Evolutionary conservation across 2,888 invertebrate genomes (phyloP).

Genomic region (Pheosia tremula): DNA sequence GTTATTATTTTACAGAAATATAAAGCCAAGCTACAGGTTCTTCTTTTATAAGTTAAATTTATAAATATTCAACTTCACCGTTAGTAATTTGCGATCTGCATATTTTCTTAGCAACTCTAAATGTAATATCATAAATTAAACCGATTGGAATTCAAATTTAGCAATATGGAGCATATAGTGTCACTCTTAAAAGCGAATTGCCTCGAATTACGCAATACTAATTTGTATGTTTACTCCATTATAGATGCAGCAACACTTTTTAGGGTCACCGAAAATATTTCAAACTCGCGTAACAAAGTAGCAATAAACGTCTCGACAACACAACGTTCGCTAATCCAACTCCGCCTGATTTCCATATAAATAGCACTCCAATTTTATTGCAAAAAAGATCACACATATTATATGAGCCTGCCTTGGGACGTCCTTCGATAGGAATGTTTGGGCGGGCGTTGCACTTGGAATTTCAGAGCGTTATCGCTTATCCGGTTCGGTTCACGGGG

Average conservation of each 20-base stretch:
- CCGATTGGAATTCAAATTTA: conserved; percentile 4
- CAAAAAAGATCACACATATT: conserved; percentile 37
- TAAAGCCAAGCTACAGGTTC: too few relatives aligned
- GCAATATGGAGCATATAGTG: conserved; percentile 13
- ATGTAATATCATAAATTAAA: background rate
- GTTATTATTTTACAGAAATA: too few relatives aligned
- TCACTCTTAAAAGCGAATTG: background rate
- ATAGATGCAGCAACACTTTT: conserved; percentile 21
- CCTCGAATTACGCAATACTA: conserved; percentile 15
- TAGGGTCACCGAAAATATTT: conserved; percentile 22
- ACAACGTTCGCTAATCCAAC: conserved; percentile 57
- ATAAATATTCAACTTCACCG: background rate
- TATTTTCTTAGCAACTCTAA: background rate
- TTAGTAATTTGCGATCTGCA: background rate
- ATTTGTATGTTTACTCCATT: conserved; percentile 25
- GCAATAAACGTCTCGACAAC: conserved; percentile 52
- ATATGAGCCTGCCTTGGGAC: conserved; percentile 45
- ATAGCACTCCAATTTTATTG: conserved; percentile 49
- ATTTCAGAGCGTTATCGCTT: conserved; percentile 25
- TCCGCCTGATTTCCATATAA: conserved; percentile 57
- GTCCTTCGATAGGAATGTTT: conserved; percentile 50
- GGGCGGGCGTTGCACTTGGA: conserved; percentile 38
- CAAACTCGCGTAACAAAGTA: conserved; percentile 63
- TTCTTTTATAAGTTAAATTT: too few relatives aligned
- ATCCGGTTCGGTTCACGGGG: conserved; percentile 27